Conservation (phyloP, 2,888 invertebrate genomes). For the Trimorus sp. region DNA sequence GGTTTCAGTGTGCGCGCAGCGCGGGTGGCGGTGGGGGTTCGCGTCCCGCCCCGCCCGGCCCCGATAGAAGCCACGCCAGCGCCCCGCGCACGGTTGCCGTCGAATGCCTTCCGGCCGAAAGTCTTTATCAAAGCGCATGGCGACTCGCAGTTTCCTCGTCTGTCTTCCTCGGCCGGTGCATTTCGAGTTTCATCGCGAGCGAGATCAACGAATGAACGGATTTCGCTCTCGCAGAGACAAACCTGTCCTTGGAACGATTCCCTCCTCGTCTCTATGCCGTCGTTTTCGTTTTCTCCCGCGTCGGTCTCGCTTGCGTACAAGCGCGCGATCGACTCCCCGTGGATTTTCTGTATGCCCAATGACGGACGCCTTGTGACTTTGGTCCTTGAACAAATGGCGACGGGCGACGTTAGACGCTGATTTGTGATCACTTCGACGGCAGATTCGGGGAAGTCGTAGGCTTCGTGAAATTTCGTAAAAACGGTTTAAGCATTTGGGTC, state of each 20-base stretch:
- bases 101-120: conserved; percentile 66
- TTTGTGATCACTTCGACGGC: conserved; percentile 45
- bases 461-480: too few relatives aligned
- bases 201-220: conserved; percentile 59
- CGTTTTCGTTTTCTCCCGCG: conserved; percentile 34
- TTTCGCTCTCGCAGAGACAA: conserved; percentile 53
- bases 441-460: conserved; percentile 41
- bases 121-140: conserved; percentile 68
- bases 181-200: conserved; percentile 60
- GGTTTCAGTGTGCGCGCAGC: too few relatives aligned
- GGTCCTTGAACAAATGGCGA: conserved; percentile 63
- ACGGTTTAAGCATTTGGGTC: too few relatives aligned
- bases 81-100: conserved; percentile 61
- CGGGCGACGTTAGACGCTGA: conserved; percentile 59
- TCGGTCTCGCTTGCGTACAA: background rate
- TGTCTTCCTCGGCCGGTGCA: conserved; percentile 42
- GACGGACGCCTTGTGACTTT: conserved; percentile 62
- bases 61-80: background rate
- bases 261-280: conserved; percentile 30
- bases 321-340: conserved; percentile 57
- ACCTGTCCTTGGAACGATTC: conserved; percentile 58
- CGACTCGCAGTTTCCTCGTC: conserved; percentile 38
- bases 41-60: conserved; percentile 3
- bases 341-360: conserved; percentile 65
- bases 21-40: too few relatives aligned